These are phyloP conservation scores for Prunella fulvescens DNA, from an alignment of 2,113 vertebrate genomes.

Conservation along the genomic window DNA sequence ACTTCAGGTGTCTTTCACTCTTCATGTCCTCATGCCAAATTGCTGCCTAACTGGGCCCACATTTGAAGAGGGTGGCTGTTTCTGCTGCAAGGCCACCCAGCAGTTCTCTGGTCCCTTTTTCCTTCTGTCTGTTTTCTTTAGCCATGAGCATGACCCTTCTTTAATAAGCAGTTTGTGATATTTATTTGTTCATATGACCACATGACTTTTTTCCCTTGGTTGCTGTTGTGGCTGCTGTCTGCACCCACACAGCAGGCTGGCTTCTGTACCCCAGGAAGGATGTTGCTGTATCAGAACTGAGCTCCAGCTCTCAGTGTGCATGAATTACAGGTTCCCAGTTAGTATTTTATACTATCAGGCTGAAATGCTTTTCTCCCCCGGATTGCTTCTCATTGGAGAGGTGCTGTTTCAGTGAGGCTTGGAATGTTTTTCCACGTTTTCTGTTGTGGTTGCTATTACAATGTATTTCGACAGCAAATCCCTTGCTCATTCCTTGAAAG, in stretches of 20 bases:
- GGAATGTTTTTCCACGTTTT: not conserved
- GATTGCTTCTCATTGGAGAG: not conserved
- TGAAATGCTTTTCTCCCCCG: not conserved
- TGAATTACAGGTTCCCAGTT: not conserved
- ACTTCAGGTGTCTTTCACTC: not conserved
- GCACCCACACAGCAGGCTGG: not conserved
- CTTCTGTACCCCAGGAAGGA: not conserved
- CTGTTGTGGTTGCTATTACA: not conserved
- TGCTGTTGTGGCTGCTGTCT: not conserved
- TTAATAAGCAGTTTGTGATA: not conserved
- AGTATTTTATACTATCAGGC: not conserved
- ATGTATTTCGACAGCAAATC: not conserved
- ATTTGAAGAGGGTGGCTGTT: not conserved
- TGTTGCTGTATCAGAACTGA: not conserved
- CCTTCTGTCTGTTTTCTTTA: not conserved
- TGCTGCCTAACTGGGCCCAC: accelerated
- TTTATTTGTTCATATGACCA: not conserved
- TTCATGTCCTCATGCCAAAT: not conserved
- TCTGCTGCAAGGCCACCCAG: not conserved
- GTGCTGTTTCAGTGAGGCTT: not conserved
- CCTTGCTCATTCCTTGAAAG: not conserved
- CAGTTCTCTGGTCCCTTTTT: not conserved
- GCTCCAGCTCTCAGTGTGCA: not conserved
- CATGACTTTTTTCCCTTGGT: not conserved
- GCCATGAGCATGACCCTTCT: not conserved